Conservation (phyloP, 1,140 invertebrate species). For the Dendrolimus punctatus region DNA sequence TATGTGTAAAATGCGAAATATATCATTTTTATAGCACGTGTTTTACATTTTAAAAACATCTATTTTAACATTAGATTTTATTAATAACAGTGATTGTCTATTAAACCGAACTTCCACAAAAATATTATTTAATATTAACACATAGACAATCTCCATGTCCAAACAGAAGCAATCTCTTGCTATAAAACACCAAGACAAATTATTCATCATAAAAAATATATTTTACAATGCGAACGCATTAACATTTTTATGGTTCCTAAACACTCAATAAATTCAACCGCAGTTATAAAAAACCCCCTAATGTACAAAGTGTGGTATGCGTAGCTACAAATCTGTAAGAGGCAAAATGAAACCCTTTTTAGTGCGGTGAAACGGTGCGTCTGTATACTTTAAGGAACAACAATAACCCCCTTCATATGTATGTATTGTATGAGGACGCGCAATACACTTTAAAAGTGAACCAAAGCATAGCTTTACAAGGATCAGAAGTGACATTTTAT, state of each 20-base stretch:
- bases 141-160: no score
- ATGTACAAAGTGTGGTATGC: constrained; percentile 24
- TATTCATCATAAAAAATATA: constrained; percentile 30
- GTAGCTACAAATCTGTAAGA: constrained; percentile 45
- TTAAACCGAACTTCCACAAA: no score
- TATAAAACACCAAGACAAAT: constrained; percentile 9
- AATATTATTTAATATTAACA: no score
- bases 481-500: constrained; percentile 11
- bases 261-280: constrained; percentile 53
- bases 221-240: constrained; percentile 38
- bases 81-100: no score
- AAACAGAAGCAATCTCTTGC: neutral
- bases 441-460: constrained; percentile 63
- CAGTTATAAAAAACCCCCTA: constrained; percentile 39
- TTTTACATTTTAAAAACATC: no score
- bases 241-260: constrained; percentile 63
- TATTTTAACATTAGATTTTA: no score
- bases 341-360: constrained; percentile 51
- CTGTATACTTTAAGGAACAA: constrained; percentile 62
- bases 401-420: constrained; percentile 57
- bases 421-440: constrained; percentile 50
- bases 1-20: no score
- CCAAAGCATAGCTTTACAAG: constrained; percentile 26
- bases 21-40: no score
- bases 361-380: constrained; percentile 42